phyloP scores from a whole-genome alignment of 35 echinoderm and acorn worm species.

The Nesometra sesokonis region DNA sequence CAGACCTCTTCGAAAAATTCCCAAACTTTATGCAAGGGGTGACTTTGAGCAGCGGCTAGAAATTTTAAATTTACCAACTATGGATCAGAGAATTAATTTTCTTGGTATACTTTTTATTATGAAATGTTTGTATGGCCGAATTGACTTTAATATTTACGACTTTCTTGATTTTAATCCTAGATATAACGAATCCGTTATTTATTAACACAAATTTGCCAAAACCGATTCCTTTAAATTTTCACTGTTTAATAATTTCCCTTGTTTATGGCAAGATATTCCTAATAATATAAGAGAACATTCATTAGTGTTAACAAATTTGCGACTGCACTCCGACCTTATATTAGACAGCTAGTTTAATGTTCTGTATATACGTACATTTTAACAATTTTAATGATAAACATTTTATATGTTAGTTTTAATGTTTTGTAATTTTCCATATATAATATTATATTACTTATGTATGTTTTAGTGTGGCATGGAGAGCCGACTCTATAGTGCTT shows the following conservation, averaged over 20 bases:
- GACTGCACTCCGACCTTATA: not conserved
- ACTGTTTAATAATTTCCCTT: not conserved
- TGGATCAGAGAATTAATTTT: not conserved
- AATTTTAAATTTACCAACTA: not conserved
- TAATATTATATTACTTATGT: too few species aligned
- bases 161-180: not conserved
- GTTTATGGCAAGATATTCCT: not conserved
- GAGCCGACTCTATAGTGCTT: too few species aligned
- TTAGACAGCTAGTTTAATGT: not conserved
- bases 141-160: not conserved
- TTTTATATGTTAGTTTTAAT: too few species aligned
- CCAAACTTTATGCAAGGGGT: not conserved
- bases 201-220: not conserved
- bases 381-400: too few species aligned
- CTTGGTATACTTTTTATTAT: too few species aligned
- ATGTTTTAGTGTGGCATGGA: too few species aligned
- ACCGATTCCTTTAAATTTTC: not conserved
- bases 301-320: not conserved
- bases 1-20: not conserved
- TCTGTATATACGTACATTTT: too few species aligned
- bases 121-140: not conserved
- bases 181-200: not conserved
- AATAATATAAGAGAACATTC: not conserved
- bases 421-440: too few species aligned
- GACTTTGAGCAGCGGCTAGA: not conserved